Percentiles rank a stretch among this genome's conserved stretches.
phyloP scores from a whole-genome alignment of 2,113 vertebrate species.

The Phodopus roborovskii region DNA sequence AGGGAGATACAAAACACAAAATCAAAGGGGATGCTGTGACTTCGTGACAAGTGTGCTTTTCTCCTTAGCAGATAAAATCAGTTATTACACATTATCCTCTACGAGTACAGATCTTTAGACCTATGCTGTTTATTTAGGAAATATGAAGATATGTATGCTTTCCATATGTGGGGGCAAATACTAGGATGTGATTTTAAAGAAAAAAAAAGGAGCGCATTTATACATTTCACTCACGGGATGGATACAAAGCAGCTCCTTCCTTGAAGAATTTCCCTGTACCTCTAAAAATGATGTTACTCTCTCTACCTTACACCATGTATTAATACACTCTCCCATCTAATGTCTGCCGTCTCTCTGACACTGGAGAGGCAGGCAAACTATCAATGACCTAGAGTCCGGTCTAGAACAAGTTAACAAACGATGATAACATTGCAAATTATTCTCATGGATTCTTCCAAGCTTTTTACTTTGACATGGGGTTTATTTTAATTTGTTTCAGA shows the following conservation, averaged over 20 bases:
- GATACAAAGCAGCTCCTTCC: not conserved
- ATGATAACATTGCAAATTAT: not conserved
- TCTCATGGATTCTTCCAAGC: not conserved
- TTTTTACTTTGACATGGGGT: not conserved
- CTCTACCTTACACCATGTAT: not conserved
- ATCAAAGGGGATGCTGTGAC: not conserved
- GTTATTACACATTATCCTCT: not conserved
- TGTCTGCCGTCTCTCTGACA: not conserved
- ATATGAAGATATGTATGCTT: not conserved
- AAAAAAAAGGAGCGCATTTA: not conserved
- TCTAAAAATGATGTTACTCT: not conserved
- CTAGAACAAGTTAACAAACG: not conserved
- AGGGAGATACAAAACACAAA: not conserved
- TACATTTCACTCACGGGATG: not conserved
- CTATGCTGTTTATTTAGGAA: not conserved
- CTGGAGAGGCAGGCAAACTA: not conserved
- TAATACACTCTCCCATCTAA: not conserved
- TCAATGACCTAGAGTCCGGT: not conserved
- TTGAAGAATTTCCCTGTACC: not conserved
- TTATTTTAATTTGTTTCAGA: not conserved
- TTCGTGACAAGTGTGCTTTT: not conserved
- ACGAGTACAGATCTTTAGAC: not conserved
- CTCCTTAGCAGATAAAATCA: not conserved
- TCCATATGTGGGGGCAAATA: not conserved
- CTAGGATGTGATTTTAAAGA: not conserved